Base-by-base conservation (phyloP, 2,797 vertebrate genomes). In the Gastrophryne carolinensis region DNA sequence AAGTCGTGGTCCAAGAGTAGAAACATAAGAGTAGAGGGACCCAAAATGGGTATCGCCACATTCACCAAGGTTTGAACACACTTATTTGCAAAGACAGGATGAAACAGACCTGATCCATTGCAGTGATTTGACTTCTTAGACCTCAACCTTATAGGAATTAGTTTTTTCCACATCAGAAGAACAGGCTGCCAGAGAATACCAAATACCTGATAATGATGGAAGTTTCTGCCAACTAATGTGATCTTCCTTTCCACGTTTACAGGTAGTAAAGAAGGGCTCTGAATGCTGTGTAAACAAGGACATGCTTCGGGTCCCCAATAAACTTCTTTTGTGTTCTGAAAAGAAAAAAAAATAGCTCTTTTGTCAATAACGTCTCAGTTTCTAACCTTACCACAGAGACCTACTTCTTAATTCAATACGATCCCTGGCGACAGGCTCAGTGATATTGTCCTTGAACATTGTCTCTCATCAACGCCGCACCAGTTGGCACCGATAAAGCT, bases 261-360 rank as follows among this genome's bases (percentile, higher is more conserved):
- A 0, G 97, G 97, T 37, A 98, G 83, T 68, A 98, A 82, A 0
- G 88, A 84, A n/a, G 93, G 93, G 49, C 93, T 95, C 78, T 94
- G 94, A 47, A 99, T 91, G 50, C 87, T 89, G 78, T 95, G 92
- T 69, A 99, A 94, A 8, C 97, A 99, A 0, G 97, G 97, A 83
- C 97, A 99, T 0, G 95, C 90, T 17, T 88, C 88, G 2, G 94
- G 84, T 7, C 96, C 95, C 92, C 86, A 88, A 79, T 73, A 93
- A 47, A 86, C 84, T 37, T 89, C 94, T 65, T 92, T 90, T 0
- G 95, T 93, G 32, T 89, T 91, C 90, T 94, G 85, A 32, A 26
- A 69, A 79, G 81, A 80, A 81, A 23, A 68, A 21, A 73, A 13
- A 35, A 44, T 37, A 6, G 4, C 2, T 39, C 39, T 32, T 30